Percentiles rank a stretch among this genome's conserved stretches.
Evolutionary conservation across 2,888 invertebrate genomes (phyloP).

Genomic region (Tineola bisselliella): DNA sequence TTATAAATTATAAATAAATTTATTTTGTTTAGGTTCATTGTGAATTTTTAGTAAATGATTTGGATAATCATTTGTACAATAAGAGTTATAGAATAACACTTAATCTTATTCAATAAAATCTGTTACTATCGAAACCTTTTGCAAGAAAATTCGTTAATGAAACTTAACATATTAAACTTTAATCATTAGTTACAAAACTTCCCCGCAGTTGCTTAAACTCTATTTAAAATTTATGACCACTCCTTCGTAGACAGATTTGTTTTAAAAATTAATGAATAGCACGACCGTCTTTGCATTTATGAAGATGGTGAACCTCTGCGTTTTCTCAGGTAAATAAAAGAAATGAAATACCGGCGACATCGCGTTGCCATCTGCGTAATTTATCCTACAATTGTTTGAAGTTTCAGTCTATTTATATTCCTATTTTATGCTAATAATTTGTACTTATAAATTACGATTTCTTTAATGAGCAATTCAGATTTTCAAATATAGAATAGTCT

Average conservation of each 20-base stretch:
- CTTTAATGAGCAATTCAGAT: no score
- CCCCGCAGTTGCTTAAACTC: not conserved
- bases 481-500: no score
- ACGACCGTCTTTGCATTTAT: not conserved
- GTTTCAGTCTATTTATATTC: not conserved
- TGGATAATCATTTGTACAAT: no score
- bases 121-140: not conserved
- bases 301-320: not conserved
- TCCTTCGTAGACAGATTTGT: not conserved
- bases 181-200: not conserved
- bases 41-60: no score
- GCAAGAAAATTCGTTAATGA: not conserved
- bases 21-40: no score
- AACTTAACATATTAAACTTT: constrained; percentile 3
- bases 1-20: no score
- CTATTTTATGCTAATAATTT: not conserved
- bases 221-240: not conserved
- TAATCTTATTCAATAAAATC: not conserved
- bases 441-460: no score
- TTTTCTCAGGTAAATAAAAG: not conserved
- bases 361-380: not conserved
- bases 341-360: not conserved
- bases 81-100: no score
- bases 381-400: not conserved
- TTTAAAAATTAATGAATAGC: not conserved